Evolutionary conservation across 2,888 invertebrate genomes (phyloP).

Genomic region (Melanchra persicariae): DNA sequence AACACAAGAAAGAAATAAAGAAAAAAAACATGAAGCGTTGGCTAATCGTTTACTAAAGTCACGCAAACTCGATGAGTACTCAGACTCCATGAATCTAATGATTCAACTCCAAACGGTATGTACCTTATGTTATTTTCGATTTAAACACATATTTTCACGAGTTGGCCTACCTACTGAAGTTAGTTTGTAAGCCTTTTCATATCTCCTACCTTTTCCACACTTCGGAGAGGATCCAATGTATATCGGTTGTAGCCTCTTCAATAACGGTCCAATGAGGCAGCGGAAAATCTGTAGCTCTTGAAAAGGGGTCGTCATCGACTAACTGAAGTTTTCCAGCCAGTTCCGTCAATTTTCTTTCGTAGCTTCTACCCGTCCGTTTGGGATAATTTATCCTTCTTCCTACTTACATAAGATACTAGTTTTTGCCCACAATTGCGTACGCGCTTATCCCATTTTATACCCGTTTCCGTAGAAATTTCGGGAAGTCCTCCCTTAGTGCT

Average conservation of each 20-base stretch:
- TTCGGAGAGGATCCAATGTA: not conserved
- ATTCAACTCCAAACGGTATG: too few species aligned
- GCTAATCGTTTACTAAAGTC: too few species aligned
- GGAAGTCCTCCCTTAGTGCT: too few species aligned
- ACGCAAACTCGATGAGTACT: not conserved
- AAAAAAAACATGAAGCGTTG: too few species aligned
- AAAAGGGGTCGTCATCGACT: conserved; percentile 20
- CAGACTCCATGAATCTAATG: too few species aligned
- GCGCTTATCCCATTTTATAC: too few species aligned
- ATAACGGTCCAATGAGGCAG: conserved; percentile 4
- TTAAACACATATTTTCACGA: not conserved
- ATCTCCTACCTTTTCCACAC: not conserved
- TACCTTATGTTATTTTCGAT: not conserved
- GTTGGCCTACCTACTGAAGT: not conserved
- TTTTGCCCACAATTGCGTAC: too few species aligned
- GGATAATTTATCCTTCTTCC: too few species aligned
- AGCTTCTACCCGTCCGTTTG: not conserved
- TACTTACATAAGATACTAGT: too few species aligned
- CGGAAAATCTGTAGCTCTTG: conserved; percentile 3
- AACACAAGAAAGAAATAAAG: too few species aligned
- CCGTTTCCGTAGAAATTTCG: too few species aligned
- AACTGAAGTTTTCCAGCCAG: conserved; percentile 1
- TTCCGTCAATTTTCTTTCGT: not conserved
- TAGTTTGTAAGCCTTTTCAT: not conserved
- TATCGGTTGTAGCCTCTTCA: conserved; percentile 7